phyloP scores from a whole-genome alignment of 2,113 vertebrate species.

The Datnioides undecimradiatus region DNA sequence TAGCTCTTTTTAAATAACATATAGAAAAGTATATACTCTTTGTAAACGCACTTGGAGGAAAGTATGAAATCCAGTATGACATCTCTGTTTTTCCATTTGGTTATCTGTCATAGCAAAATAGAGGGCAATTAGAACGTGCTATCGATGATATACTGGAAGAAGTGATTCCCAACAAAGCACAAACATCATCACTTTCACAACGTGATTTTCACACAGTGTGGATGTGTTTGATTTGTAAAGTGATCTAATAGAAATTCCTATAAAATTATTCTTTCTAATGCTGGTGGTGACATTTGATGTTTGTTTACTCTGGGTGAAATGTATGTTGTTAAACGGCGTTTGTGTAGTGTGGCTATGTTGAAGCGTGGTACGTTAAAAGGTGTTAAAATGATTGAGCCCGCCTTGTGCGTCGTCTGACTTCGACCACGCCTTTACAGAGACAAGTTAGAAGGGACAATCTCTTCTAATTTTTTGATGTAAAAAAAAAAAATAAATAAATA shows the following conservation, averaged over 20 bases:
- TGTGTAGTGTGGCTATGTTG: conserved; percentile 2
- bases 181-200: neutral
- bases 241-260: neutral
- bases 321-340: neutral
- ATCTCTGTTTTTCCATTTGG: conserved; percentile 19
- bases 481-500: no score
- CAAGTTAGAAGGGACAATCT: no score
- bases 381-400: neutral
- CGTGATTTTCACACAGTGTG: neutral
- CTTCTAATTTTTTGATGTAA: no score
- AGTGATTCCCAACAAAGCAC: neutral
- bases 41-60: conserved; percentile 50
- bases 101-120: conserved; percentile 41
- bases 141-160: conserved; percentile 12
- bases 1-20: conserved; percentile 35
- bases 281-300: neutral
- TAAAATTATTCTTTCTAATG: neutral
- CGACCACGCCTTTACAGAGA: neutral
- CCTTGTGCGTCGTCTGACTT: neutral
- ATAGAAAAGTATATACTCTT: conserved; percentile 64
- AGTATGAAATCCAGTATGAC: conserved; percentile 1
- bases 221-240: neutral
- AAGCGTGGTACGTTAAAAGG: neutral
- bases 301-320: neutral
- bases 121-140: conserved; percentile 16